These are phyloP conservation scores for Pristionchus maxplancki DNA, from an alignment of 2,888 invertebrate genomes.

Conservation along the genomic window DNA sequence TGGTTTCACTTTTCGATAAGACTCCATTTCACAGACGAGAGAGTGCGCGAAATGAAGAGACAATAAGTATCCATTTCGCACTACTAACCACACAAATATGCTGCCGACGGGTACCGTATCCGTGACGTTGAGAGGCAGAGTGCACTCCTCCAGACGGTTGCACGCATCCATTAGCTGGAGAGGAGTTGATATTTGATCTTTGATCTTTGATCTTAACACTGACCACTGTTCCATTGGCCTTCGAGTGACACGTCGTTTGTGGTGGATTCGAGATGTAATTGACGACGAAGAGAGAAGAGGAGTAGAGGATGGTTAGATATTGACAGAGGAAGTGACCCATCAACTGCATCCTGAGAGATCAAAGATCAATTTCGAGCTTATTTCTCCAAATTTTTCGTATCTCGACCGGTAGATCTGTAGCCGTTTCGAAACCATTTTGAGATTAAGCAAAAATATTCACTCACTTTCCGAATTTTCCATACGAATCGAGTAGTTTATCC, in stretches of 20 bases:
- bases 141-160: not conserved
- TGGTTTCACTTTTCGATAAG: not conserved
- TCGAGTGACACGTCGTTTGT: not conserved
- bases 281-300: conserved; percentile 42
- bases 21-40: no score
- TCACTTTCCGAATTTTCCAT: conserved; percentile 25
- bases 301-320: conserved; percentile 27
- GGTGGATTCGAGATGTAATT: conserved; percentile 14
- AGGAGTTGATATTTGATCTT: not conserved
- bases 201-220: not conserved
- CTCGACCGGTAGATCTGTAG: not conserved
- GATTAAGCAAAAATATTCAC: not conserved
- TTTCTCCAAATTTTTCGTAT: not conserved
- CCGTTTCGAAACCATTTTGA: not conserved
- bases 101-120: conserved; percentile 5
- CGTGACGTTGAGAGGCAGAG: not conserved
- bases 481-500: conserved; percentile 42
- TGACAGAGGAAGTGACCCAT: conserved; percentile 42
- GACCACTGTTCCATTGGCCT: not conserved
- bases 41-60: no score
- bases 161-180: not conserved
- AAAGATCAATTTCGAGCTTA: not conserved
- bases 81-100: conserved; percentile 18
- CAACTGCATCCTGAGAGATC: conserved; percentile 37
- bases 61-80: no score